Evolutionary conservation across 2,797 vertebrate species (phyloP), one percentile per base, ranked within the genome.

Genomic region (Cossypha heuglini): DNA sequence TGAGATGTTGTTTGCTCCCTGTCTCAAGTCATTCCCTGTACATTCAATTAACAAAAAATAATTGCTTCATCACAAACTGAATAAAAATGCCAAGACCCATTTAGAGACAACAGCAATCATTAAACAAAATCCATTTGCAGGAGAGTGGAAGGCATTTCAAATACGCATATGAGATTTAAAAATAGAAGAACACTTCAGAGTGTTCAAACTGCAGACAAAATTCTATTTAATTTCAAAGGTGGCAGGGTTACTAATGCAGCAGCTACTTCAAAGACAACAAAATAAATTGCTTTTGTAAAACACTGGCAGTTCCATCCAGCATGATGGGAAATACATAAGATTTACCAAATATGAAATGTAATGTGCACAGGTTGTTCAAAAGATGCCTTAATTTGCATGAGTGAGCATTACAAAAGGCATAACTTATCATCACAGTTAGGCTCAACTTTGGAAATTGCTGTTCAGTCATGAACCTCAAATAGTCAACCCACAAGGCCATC

Each of bases 51-150:
- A 64, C 43, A 95, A 92, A 94, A 51, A 95, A 78, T 94, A 96
- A 95, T 93, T 89, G 88, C 79, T 93, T 84, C 78, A 80, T 48
- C 61, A 88, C 73, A 95, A 97, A 68, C 48, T 75, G 86, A 90
- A 62, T 90, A 92, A 95, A 92, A 96, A 88, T 91, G 59, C 67
- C 85, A 95, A 88, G 83, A 91, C 62, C 77, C 66, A 79, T 82
- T 93, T 93, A 93, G 45, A 71, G 58, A 93, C 86, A 94, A 83
- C 78, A 95, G 62, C 87, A 93, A 95, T 96, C 92, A 88, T 95
- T 93, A 96, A 95, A 91, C 67, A 97, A 97, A 96, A 96, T 67
- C 49, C 66, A 96, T 95, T 94, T 95, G 62, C 79, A 78, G 55
- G 48, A 83, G 35, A 93, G 90, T 42, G 81, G 76, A 97, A 95